Percentiles rank a stretch among this genome's conserved stretches.
These are phyloP conservation scores for Drosophila maculinotata DNA, from an alignment of 2,888 invertebrate species.

Conservation along the genomic window DNA sequence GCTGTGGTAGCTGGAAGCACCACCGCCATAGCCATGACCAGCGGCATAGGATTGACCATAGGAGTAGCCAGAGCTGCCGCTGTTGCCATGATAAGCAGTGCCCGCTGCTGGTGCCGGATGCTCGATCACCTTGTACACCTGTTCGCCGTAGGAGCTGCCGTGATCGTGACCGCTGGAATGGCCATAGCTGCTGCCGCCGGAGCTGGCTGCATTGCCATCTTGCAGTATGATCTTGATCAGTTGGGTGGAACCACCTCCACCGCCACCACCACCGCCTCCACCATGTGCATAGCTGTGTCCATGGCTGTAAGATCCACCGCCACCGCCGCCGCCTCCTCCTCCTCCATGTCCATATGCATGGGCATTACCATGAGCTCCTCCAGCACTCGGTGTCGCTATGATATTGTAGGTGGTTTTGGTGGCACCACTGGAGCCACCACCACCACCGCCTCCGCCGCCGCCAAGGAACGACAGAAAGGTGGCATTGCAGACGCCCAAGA, in stretches of 20 bases:
- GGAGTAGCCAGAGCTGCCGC: conserved; percentile 43
- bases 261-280: conserved; percentile 24
- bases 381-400: conserved; percentile 61
- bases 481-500: conserved; percentile 69
- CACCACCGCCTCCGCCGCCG: conserved; percentile 50
- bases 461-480: conserved; percentile 73
- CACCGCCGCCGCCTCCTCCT: conserved; percentile 30
- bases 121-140: conserved; percentile 74
- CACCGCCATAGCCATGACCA: conserved; percentile 52
- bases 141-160: conserved; percentile 35
- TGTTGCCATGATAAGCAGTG: conserved; percentile 49
- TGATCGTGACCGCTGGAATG: conserved; percentile 47
- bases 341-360: conserved; percentile 15
- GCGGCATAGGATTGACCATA: conserved; percentile 60
- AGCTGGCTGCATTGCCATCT: conserved; percentile 42
- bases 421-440: conserved; percentile 25
- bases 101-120: conserved; percentile 53
- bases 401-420: conserved; percentile 66
- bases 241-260: conserved; percentile 53
- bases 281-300: conserved; percentile 50
- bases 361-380: conserved; percentile 26
- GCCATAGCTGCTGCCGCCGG: conserved; percentile 39
- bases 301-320: conserved; percentile 28
- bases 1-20: conserved; percentile 25
- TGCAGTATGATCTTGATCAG: conserved; percentile 73